A percentile compares a stretch with the other conserved stretches of the same genome.
Evolutionary conservation across 2,797 vertebrate species (phyloP).

Genomic region (Xenops minutus): DNA sequence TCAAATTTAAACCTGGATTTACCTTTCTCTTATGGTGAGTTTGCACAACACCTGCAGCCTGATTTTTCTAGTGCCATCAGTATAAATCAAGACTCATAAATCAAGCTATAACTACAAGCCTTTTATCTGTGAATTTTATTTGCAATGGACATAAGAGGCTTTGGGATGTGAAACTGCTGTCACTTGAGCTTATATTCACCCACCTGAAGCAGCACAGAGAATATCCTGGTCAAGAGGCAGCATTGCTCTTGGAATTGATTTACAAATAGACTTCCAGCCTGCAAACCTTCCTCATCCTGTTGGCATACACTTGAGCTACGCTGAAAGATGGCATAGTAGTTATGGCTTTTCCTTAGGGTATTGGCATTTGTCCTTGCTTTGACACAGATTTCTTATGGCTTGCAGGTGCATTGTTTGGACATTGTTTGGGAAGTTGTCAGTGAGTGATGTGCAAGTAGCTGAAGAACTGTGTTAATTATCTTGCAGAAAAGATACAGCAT

Average conservation of each 20-base stretch:
- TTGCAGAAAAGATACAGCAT: neutral
- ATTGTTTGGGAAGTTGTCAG: neutral
- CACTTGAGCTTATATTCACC: neutral
- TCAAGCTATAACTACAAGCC: neutral
- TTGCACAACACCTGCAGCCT: neutral
- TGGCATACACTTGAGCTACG: neutral
- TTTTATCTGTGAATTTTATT: conserved; percentile 3
- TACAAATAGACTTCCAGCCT: neutral
- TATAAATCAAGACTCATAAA: neutral
- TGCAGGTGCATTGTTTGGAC: neutral
- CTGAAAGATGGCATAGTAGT: neutral
- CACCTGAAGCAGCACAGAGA: neutral
- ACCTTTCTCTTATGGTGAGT: neutral
- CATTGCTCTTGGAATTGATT: neutral
- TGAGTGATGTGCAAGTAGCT: neutral
- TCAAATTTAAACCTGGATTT: neutral
- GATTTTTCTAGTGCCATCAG: neutral
- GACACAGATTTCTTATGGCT: neutral
- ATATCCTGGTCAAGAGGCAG: neutral
- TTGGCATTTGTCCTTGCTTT: neutral
- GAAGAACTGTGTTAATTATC: neutral
- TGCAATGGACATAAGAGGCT: neutral
- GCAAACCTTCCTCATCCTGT: neutral
- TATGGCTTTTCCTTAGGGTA: neutral
- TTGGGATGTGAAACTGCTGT: neutral